Base-by-base conservation (phyloP, 2,797 vertebrate species). In the Malacoctenus gilli region DNA sequence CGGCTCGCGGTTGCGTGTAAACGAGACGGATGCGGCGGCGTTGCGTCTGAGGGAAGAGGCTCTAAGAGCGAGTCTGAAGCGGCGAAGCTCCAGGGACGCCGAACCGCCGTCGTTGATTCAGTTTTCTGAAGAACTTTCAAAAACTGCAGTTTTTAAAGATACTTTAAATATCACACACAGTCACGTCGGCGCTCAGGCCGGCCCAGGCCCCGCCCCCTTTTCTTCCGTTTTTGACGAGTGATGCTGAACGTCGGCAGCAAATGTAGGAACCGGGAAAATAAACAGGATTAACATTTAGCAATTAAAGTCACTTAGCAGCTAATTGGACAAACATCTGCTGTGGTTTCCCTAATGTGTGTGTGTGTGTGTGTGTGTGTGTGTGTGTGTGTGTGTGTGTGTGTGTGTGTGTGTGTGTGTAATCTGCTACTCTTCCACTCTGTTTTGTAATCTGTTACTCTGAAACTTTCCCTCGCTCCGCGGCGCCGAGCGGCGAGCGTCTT, bases 391-490 rank as follows among this genome's bases (percentile, higher is more conserved):
- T 10, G 28, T 34, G 52, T 49, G 35, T 0, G 34, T 53, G 77
- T 19, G 36, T 44, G 32, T 32, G 49, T 54, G 54, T 44, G 28
- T 69, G 70, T 70, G 63, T 66, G 54, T 39, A 34, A n/a, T n/a
- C n/a, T n/a, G n/a, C n/a, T n/a, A n/a, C n/a, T n/a, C 49, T 31
- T 77, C 52, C 41, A 52, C 64, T 58, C 67, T 57, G 57, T 59
- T 67, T 79, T 77, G 63, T 64, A 53, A 64, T 75, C 68, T 64
- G 15, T 66, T 57, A 78, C 73, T 72, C 30, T 52, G n/a, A n/a
- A n/a, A 28, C 25, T 68, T 67, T 57, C 38, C 38, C 56, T 39
- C 43, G 42, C 43, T 63, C 47, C 25, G 25, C 2, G 6, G n/a
- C n/a, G n/a, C n/a, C n/a, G 37, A 60, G 14, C 55, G 36, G 71